A percentile compares a stretch with the other conserved stretches of the same genome.
These are phyloP conservation scores for Tragelaphus oryx DNA, from an alignment of 2,797 vertebrate species.

Conservation along the genomic window DNA sequence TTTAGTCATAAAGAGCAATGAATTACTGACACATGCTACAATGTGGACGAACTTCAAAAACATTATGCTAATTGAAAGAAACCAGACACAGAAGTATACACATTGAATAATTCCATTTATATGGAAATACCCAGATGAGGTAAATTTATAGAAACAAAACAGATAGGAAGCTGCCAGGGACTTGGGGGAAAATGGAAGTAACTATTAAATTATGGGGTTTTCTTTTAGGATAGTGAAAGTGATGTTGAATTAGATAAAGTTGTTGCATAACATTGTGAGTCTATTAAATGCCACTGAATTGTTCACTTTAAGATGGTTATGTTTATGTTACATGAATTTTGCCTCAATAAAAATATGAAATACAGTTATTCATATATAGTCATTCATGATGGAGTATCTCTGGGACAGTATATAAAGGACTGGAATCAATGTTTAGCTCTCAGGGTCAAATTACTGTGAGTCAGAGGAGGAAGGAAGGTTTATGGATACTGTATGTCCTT, in stretches of 20 bases:
- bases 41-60: background rate
- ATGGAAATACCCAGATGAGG: background rate
- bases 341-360: background rate
- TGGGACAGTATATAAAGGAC: background rate
- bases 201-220: background rate
- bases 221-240: background rate
- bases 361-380: background rate
- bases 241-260: background rate
- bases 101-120: background rate
- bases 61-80: background rate
- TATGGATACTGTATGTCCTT: background rate
- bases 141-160: background rate
- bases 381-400: background rate
- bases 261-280: background rate
- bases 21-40: background rate
- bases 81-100: background rate
- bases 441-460: background rate
- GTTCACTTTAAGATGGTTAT: background rate
- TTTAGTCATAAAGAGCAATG: background rate
- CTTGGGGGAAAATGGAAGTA: background rate
- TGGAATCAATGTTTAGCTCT: background rate
- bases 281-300: background rate
- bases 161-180: background rate
- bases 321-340: background rate
- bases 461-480: background rate